Percentiles rank a stretch among this genome's conserved stretches.
phyloP scores from a whole-genome alignment of 2,888 invertebrate species.

The Syritta pipiens region DNA sequence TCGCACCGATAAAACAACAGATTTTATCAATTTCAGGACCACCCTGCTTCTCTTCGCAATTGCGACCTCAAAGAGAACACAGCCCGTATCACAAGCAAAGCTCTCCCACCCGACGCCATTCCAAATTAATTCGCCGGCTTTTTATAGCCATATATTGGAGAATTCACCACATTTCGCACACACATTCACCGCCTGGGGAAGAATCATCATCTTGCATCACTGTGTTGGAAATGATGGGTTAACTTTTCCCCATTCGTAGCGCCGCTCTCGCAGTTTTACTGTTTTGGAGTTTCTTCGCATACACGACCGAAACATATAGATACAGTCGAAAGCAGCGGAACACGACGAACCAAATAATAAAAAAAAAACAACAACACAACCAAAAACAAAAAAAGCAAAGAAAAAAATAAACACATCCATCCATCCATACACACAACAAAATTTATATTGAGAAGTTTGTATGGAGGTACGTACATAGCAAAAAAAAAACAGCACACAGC shows the following conservation, averaged over 20 bases:
- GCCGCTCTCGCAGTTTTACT: slow-evolving; percentile 27
- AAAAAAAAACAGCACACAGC: slow-evolving; percentile 41
- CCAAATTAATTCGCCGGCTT: slow-evolving; percentile 38
- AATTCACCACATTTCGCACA: slow-evolving; percentile 27
- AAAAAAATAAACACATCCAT: slow-evolving; percentile 39
- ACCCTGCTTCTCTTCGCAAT: slow-evolving; percentile 25
- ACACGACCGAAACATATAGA: slow-evolving; percentile 24
- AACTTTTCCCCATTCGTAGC: slow-evolving; percentile 14
- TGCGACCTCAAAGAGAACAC: slow-evolving; percentile 3
- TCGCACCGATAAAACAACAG: no score
- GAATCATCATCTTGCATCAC: slow-evolving; percentile 4
- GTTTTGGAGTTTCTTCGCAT: slow-evolving; percentile 42
- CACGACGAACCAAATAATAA: no score
- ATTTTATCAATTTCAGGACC: neutral
- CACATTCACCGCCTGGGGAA: no score
- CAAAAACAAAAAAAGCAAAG: slow-evolving; percentile 16
- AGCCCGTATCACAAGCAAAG: slow-evolving; percentile 3
- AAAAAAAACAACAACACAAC: slow-evolving; percentile 12
- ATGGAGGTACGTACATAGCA: slow-evolving; percentile 15
- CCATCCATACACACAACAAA: slow-evolving; percentile 54
- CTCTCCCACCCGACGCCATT: slow-evolving; percentile 1
- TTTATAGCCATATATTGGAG: slow-evolving; percentile 6
- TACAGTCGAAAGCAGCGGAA: slow-evolving; percentile 34
- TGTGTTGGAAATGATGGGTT: no score
- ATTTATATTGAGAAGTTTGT: slow-evolving; percentile 55